Evolutionary conservation across 2,888 invertebrate genomes (phyloP).

Genomic region (Microctonus aethiopoides): DNA sequence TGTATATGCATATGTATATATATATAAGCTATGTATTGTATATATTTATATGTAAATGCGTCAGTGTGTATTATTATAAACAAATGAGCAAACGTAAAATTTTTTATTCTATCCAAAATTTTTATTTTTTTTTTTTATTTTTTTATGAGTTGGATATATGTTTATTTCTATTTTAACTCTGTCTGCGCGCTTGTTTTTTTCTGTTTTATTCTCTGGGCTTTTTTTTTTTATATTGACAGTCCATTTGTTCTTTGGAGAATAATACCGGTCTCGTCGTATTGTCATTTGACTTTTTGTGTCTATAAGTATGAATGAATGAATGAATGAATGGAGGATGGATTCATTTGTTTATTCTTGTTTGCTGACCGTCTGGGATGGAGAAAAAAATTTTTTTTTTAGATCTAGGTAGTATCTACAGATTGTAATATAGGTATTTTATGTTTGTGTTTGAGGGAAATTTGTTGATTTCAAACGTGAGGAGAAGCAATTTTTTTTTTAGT

Average conservation of each 20-base stretch:
- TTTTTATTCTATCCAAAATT: slow-evolving; percentile 25
- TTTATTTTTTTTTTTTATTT: not conserved
- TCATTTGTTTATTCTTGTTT: slow-evolving; percentile 1
- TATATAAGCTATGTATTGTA: not conserved
- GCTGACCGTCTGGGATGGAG: slow-evolving; percentile 12
- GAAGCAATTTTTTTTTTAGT: not conserved
- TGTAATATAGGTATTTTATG: not conserved
- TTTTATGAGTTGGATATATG: not conserved
- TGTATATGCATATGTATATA: not conserved
- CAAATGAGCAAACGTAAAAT: slow-evolving; percentile 23
- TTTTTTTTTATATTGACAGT: slow-evolving; percentile 15
- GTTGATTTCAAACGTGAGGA: not conserved
- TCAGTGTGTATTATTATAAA: slow-evolving; percentile 1
- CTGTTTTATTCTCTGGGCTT: not conserved
- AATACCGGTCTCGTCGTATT: slow-evolving; percentile 22
- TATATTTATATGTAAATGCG: not conserved
- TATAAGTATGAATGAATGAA: not conserved
- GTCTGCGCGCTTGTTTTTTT: not conserved
- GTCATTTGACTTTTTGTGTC: slow-evolving; percentile 18
- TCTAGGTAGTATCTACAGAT: not conserved
- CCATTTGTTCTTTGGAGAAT: slow-evolving; percentile 26
- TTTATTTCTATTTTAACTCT: not conserved
- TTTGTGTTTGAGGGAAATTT: too few relatives aligned
- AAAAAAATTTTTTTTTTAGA: too few relatives aligned
- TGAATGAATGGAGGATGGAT: not conserved